A percentile compares a stretch with the other conserved stretches of the same genome.
phyloP scores from a whole-genome alignment of 2,113 vertebrate species.

The Romanogobio albipinnatus region DNA sequence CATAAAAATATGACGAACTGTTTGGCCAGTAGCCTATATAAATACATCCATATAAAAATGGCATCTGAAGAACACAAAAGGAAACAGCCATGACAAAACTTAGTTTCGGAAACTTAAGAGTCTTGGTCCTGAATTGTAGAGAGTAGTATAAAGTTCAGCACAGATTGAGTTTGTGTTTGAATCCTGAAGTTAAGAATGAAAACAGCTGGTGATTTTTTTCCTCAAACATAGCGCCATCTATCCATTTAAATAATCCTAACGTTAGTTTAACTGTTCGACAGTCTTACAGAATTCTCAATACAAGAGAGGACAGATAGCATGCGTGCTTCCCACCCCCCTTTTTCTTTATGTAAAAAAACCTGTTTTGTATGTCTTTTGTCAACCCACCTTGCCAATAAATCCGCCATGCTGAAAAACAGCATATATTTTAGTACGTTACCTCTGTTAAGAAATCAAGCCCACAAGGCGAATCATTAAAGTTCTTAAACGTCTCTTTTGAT shows the following conservation, averaged over 20 bases:
- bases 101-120: conserved; percentile 82
- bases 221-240: conserved; percentile 97
- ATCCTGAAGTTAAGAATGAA: conserved; percentile 96
- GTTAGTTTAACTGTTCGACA: conserved; percentile 95
- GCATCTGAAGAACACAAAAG: conserved; percentile 94
- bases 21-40: conserved; percentile 95
- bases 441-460: conserved; percentile 80
- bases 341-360: conserved; percentile 83
- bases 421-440: conserved; percentile 78
- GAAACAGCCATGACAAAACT: conserved; percentile 85
- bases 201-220: conserved; percentile 91
- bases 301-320: conserved; percentile 94
- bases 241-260: conserved; percentile 94
- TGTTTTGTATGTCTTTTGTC: conserved; percentile 79
- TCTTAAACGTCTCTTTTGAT: conserved; percentile 79
- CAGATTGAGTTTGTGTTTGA: conserved; percentile 98
- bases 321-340: conserved; percentile 76
- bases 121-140: conserved; percentile 97
- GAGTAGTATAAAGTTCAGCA: conserved; percentile 90
- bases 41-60: conserved; percentile 99
- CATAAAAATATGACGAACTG: conserved; percentile 69
- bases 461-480: conserved; percentile 76
- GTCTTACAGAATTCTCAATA: conserved; percentile 94
- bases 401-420: conserved; percentile 77
- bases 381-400: conserved; percentile 89